Percentiles rank a stretch among this genome's conserved stretches.
These are phyloP conservation scores for Oceanites oceanicus DNA, from an alignment of 2,113 vertebrate species.

Conservation along the genomic window DNA sequence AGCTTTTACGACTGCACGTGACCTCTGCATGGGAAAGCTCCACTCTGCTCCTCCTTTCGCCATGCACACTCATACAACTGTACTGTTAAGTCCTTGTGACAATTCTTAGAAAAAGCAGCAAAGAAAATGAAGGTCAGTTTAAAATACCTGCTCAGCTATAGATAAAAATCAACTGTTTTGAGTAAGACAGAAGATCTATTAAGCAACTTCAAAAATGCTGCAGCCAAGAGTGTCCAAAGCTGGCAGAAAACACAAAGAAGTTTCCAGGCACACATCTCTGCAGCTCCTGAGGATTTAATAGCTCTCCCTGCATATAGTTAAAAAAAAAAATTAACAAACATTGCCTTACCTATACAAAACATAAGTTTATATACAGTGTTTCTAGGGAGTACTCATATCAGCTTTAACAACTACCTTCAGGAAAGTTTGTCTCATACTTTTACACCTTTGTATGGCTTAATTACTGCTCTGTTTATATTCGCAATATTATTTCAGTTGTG, in stretches of 20 bases:
- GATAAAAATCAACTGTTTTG: background rate
- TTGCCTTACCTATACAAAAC: background rate
- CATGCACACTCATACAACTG: background rate
- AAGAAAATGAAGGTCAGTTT: background rate
- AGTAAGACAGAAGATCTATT: background rate
- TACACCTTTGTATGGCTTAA: background rate
- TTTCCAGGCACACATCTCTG: background rate
- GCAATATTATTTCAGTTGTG: background rate
- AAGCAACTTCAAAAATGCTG: background rate
- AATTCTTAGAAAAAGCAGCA: background rate
- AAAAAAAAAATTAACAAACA: background rate
- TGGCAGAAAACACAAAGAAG: background rate
- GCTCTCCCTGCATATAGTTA: background rate
- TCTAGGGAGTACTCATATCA: background rate
- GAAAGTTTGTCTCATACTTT: background rate
- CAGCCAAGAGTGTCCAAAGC: background rate
- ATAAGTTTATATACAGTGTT: background rate
- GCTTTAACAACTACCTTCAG: background rate
- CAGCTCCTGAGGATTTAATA: background rate
- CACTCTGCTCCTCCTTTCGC: background rate
- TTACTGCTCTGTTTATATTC: background rate
- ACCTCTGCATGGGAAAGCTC: background rate
- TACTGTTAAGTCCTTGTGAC: background rate
- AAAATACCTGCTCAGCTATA: background rate
- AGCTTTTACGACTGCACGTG: background rate